A percentile compares a stretch with the other conserved stretches of the same genome.
Conservation (phyloP, 2,888 invertebrate genomes). For the Lasioglossum zephyrum region DNA sequence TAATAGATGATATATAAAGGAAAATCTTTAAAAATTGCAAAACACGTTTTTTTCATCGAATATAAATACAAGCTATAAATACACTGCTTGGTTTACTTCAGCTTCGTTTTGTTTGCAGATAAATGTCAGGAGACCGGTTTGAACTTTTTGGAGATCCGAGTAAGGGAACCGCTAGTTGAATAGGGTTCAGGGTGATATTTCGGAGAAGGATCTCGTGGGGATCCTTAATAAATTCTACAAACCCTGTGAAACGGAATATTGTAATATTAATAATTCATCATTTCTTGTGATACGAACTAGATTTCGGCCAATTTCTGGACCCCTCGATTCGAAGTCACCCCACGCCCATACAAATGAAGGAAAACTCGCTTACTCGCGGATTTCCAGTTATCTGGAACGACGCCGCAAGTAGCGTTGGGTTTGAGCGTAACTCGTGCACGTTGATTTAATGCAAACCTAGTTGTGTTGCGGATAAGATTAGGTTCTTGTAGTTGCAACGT, state of each 20-base stretch:
- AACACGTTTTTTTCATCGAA: background rate
- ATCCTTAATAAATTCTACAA: slow-evolving; percentile 14
- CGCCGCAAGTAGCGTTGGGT: background rate
- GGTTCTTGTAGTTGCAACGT: background rate
- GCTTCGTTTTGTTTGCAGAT: background rate
- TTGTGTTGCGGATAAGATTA: too few relatives aligned
- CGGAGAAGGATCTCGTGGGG: background rate
- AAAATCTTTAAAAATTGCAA: background rate
- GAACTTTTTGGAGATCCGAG: background rate
- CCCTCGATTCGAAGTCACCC: background rate
- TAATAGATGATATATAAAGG: background rate
- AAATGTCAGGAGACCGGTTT: background rate
- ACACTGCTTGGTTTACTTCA: background rate
- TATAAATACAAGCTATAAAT: too few relatives aligned
- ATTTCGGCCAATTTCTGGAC: slow-evolving; percentile 35
- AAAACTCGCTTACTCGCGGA: slow-evolving; percentile 36
- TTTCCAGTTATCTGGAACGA: slow-evolving; percentile 38
- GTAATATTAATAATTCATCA: slow-evolving; percentile 28
- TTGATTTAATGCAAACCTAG: background rate
- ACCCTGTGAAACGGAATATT: slow-evolving; percentile 13
- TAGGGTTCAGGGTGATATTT: background rate
- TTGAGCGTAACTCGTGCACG: background rate
- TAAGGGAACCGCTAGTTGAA: background rate
- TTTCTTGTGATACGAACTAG: background rate
- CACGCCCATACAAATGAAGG: slow-evolving; percentile 24